Conservation (phyloP, 2,113 vertebrate species). For the Heptranchias perlo region DNA sequence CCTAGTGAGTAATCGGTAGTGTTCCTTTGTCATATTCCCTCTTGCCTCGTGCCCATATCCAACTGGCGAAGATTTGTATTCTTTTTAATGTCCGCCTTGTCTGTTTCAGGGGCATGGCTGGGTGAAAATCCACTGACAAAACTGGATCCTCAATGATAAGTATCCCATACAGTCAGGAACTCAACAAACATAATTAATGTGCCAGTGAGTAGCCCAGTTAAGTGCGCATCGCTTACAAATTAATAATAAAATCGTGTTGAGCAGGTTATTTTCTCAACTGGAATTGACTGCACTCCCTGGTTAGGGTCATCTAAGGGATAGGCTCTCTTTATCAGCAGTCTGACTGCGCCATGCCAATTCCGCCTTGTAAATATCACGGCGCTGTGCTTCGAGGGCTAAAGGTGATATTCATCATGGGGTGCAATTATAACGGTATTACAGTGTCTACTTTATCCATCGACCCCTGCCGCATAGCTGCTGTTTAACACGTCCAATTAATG, state of each 20-base stretch:
- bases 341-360: slow-evolving; percentile 4
- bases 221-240: background rate
- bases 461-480: background rate
- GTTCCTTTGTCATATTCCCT: background rate
- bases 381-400: background rate
- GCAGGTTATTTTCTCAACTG: background rate
- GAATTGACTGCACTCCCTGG: background rate
- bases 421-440: slow-evolving; percentile 34
- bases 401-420: slow-evolving; percentile 15
- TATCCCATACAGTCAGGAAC: background rate
- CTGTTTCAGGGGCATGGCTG: background rate
- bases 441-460: slow-evolving; percentile 4
- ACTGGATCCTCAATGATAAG: background rate
- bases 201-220: slow-evolving; percentile 1
- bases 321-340: background rate
- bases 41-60: background rate
- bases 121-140: slow-evolving; percentile 1
- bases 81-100: background rate
- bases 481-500: slow-evolving; percentile 28
- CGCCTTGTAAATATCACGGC: slow-evolving; percentile 11
- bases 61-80: slow-evolving; percentile 6
- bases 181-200: background rate
- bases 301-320: slow-evolving; percentile 23
- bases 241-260: background rate
- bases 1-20: background rate